Evolutionary conservation across 2,113 vertebrate genomes (phyloP), one percentile per base, ranked within the genome.

Genomic region (Desmodus rotundus): DNA sequence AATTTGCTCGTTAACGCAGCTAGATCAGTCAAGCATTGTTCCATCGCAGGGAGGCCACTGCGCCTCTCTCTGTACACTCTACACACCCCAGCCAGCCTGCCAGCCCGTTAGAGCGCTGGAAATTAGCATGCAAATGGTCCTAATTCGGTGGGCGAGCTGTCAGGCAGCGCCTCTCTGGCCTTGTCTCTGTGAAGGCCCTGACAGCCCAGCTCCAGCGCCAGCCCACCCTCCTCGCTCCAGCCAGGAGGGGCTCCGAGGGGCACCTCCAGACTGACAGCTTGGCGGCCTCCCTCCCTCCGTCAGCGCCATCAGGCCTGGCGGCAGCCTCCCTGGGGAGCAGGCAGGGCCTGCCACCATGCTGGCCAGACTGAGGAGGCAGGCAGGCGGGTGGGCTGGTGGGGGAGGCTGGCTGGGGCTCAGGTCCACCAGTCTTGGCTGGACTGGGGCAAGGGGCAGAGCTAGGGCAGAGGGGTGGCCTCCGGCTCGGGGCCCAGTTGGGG

Each of bases 11-110:
- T 99, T 99, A 99, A 98, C 97, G 97, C 98, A 98, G 98, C 98
- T 98, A 98, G 98, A 99, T 99, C 99, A 99, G 98, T 99, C 98
- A 99, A 99, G 98, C 98, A 99, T 99, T 99, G 98, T 98, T 99
- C 98, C 98, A 97, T 98, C 28, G 26, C 94, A 97, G 98, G 97
- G 97, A 97, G 98, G 97, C 98, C 93, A 73, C 81, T 13, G 97
- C 78, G 98, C 88, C 97, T 97, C 88, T 94, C 98, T 98, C 98
- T 96, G 98, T 70, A 97, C 93, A 96, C 97, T 73, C 97, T 47
- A 5, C 81, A 96, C 97, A 89, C 96, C 97, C 96, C 94, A 96
- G 96, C 97, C 97, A 70, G 98, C 98, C 98, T 98, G 98, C 98
- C 98, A 98, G 98, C 95, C 98, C 98, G 98, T 98, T 97, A 98